Base-by-base conservation (phyloP, 2,113 vertebrate genomes). In the Hippocampus comes region DNA sequence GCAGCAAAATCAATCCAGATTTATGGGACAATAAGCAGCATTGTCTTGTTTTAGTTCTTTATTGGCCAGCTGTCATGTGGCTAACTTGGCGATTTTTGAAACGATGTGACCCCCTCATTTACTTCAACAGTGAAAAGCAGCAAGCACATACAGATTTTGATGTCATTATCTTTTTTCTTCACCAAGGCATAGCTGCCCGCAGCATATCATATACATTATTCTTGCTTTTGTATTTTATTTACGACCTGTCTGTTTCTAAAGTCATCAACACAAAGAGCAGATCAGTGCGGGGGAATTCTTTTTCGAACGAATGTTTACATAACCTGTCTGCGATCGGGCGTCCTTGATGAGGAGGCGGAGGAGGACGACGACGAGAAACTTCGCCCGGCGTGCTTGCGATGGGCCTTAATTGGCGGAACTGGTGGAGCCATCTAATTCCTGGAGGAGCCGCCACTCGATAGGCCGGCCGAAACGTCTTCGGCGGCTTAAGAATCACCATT, bases 361-460 rank as follows among this genome's bases (percentile, higher is more conserved):
- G 51, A 53, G 51, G 51, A 56, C 18, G 49, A 51, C 15, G 48
- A 51, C 17, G 6, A 51, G 49, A 7, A 51, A 51, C 21, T 14
- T 56, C 9, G 53, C n/a, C n/a, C n/a, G 9, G 21, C 53, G n/a
- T 56, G 2, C 23, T 56, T 14, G 27, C 12, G 63, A 74, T 63
- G 65, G 63, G 67, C 55, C 5, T 65, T 84, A 75, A 82, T 75
- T 81, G 73, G 73, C 77, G 41, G 67, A 53, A 15, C 68, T 65
- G 55, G n/a, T 46, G 68, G 68, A 81, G 78, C 70, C 70, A 23
- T 79, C 15, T 42, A 3, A 48, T 71, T 77, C 74, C 67, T 67
- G 67, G 53, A 78, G 71, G 73, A 21, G 59, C 4, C 12, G 51
- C 42, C 18, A 73, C 79, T 84, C 83, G 63, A 87, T 82, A 59